Evolutionary conservation across 2,797 vertebrate species (phyloP), one percentile per base, ranked within the genome.

Genomic region (Alectoris magna): DNA sequence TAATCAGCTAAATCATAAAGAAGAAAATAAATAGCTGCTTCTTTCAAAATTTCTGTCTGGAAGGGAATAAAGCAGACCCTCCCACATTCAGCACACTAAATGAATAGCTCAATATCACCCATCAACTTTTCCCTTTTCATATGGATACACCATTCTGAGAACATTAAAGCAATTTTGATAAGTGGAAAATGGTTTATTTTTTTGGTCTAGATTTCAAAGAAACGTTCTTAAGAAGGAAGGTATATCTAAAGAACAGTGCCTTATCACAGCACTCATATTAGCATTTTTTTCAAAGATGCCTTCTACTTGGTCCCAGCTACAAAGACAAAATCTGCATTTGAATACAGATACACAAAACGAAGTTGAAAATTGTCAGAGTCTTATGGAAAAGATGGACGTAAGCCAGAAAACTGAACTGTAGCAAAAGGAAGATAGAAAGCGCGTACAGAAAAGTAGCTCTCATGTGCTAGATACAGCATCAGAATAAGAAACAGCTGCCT

Each of bases 291-390:
- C 93, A 96, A 93, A 97, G 91, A 67, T 75, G 36, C 59, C 48
- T 95, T 92, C 91, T 46, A 59, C 76, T 81, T 76, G n/a, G 89
- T 73, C 59, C 26, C 31, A 48, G 91, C 87, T 87, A 95, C 82
- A 88, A 96, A 96, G 94, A 62, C 55, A 89, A 82, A 95, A 96
- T 96, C 93, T 95, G 76, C 93, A 95, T 96, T 64, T 95, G 81
- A 96, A 96, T 95, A 38, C 66, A 71, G 73, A 84, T 53, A 71
- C 36, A 68, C 64, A 84, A 89, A 93, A 92, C 27, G 11, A 93
- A 95, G 81, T 55, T 83, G 74, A 63, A 93, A 87, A 84, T 78
- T 73, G 29, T 44, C 43, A 2, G 43, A 56, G 77, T 38, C 43
- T 83, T 39, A 18, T 0, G 2, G 76, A 77, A 90, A 66, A 86